Evolutionary conservation across 2,113 vertebrate genomes (phyloP), one percentile per base, ranked within the genome.

Genomic region (Oryzias javanicus): DNA sequence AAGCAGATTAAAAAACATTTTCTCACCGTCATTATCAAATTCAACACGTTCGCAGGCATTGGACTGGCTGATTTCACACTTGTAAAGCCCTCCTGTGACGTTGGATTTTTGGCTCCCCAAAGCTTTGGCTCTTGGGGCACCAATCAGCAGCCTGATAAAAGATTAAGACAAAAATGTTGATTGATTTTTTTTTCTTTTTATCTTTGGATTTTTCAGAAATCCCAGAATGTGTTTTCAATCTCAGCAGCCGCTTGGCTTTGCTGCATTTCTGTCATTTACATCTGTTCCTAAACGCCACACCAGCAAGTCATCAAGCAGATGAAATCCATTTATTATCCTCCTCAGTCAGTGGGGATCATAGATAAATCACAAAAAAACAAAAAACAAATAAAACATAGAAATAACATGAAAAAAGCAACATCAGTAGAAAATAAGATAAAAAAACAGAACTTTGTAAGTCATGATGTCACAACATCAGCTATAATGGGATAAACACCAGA

Each of bases 11-110:
- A 41, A 18, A 19, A 40, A 42, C 22, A 19, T 19, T 29, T 57
- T 64, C 90, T 86, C 79, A 99, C 97, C 95, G 1, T 92, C 64
- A 6, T 93, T 90, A 85, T 99, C 97, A 84, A 99, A 98, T 13
- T 79, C 44, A 6, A 98, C 64, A 13, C 97, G 92, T 0, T 86
- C 85, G 82, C 97, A 99, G 4, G 69, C 68, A 1, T 61, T 48
- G 22, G 78, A 73, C 16, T 67, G 70, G 49, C 85, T 74, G 56
- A 98, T 89, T 68, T 97, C 94, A 66, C 97, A 99, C 82, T 91
- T 94, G 79, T 95, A 99, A 66, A 99, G 75, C 8, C 97, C 97
- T 65, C 97, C 97, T 0, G 97, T 95, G 68, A 94, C 89, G 56
- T 90, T 93, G 15, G 97, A 93, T 54, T 55, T 83, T 74, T 98